Percentiles rank a stretch among this genome's conserved stretches.
Evolutionary conservation across 2,113 vertebrate genomes (phyloP).

Genomic region (Xiphophorus couchianus): DNA sequence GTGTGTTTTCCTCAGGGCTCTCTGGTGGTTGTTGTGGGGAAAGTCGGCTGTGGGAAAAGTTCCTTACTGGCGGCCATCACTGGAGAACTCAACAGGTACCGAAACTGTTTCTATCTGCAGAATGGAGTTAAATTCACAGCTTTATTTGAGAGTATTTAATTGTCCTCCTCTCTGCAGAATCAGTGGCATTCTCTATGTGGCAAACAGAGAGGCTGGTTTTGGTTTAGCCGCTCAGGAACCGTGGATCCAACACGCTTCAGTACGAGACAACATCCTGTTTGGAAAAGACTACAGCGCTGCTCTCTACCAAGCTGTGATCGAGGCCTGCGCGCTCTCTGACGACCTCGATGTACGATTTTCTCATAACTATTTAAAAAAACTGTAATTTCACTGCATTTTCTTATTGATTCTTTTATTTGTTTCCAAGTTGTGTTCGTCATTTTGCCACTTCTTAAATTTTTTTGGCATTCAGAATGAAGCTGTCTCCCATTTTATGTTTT

Average conservation of each 20-base stretch:
- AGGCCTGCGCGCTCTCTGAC: conserved; percentile 90
- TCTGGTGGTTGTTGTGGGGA: conserved; percentile 91
- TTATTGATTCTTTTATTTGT: too few relatives aligned
- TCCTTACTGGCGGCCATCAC: conserved; percentile 89
- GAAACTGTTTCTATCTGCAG: neutral
- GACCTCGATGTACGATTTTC: conserved; percentile 85
- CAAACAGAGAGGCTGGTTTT: conserved; percentile 86
- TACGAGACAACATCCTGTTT: conserved; percentile 95
- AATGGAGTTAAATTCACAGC: too few relatives aligned
- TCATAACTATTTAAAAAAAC: neutral
- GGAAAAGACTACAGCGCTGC: conserved; percentile 84
- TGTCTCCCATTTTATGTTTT: neutral
- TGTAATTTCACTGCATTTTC: too few relatives aligned
- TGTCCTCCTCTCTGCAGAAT: conserved; percentile 72
- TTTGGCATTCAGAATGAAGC: neutral
- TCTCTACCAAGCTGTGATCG: conserved; percentile 87
- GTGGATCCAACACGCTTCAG: conserved; percentile 95
- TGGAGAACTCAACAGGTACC: conserved; percentile 92
- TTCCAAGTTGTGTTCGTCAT: too few relatives aligned
- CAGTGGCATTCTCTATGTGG: conserved; percentile 82
- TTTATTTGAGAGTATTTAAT: neutral
- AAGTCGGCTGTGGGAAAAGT: conserved; percentile 95
- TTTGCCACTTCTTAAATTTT: too few relatives aligned
- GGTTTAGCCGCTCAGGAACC: conserved; percentile 91
- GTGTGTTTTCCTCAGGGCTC: conserved; percentile 79